A percentile compares a stretch with the other conserved stretches of the same genome.
phyloP scores from a whole-genome alignment of 2,797 vertebrate species.

The Aldrovandia affinis region DNA sequence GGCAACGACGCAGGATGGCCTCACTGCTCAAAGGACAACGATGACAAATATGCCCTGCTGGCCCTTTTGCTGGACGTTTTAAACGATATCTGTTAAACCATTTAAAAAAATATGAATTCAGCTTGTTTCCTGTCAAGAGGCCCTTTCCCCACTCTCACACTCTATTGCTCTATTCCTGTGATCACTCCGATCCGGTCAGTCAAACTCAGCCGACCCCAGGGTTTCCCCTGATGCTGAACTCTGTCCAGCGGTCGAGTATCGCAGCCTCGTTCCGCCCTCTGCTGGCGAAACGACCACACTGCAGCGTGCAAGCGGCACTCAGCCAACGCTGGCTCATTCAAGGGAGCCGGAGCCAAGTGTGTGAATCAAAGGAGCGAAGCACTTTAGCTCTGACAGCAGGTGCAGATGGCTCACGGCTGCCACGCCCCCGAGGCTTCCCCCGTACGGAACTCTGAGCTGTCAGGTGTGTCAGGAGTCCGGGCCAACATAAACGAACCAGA shows the following conservation, averaged over 20 bases:
- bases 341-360: background rate
- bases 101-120: background rate
- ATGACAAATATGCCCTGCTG: background rate
- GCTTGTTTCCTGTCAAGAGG: conserved; percentile 5
- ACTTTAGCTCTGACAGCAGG: conserved; percentile 4
- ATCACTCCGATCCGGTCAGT: background rate
- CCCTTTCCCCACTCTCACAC: background rate
- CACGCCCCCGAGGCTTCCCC: background rate
- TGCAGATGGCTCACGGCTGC: background rate
- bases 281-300: conserved; percentile 37
- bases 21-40: background rate
- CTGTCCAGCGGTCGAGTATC: conserved; percentile 7
- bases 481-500: conserved; percentile 45
- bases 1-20: background rate
- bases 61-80: background rate
- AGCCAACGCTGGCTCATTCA: background rate
- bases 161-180: background rate
- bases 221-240: background rate
- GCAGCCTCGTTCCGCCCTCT: conserved; percentile 55
- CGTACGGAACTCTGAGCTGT: background rate
- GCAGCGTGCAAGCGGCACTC: background rate
- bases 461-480: conserved; percentile 16
- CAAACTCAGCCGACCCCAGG: background rate
- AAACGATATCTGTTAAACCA: background rate
- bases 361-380: background rate